Evolutionary conservation across 2,797 vertebrate species (phyloP).

Genomic region (Echeneis naucrates): DNA sequence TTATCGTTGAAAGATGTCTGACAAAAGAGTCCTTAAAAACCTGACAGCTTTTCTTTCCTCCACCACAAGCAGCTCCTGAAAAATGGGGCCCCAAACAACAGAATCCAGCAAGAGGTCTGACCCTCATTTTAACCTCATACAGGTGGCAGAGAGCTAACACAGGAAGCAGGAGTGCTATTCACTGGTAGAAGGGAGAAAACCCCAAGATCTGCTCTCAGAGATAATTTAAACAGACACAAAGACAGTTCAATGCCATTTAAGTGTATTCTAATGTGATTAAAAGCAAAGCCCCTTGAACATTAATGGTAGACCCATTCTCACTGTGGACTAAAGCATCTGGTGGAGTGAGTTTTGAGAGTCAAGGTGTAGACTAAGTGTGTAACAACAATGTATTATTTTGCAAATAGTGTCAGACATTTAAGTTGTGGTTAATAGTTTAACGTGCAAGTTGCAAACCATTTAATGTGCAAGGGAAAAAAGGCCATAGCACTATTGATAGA

Average conservation of each 20-base stretch:
- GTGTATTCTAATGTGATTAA: constrained; percentile 48
- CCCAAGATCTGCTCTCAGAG: constrained; percentile 51
- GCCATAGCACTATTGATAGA: not conserved
- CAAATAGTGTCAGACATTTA: constrained; percentile 23
- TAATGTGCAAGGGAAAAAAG: not conserved
- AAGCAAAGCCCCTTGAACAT: constrained; percentile 62
- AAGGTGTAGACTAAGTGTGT: constrained; percentile 4
- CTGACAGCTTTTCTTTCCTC: constrained; percentile 68
- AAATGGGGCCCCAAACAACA: constrained; percentile 57
- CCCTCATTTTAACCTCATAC: constrained; percentile 71
- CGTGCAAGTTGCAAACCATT: constrained; percentile 20
- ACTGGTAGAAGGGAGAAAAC: constrained; percentile 26
- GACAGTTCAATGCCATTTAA: constrained; percentile 48
- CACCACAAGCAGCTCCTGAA: constrained; percentile 35
- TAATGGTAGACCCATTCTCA: constrained; percentile 39
- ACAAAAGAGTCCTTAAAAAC: constrained; percentile 72
- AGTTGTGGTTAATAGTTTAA: constrained; percentile 27
- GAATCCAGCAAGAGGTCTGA: constrained; percentile 63
- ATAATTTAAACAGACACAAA: constrained; percentile 62
- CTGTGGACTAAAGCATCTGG: constrained; percentile 51
- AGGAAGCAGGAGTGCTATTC: constrained; percentile 59
- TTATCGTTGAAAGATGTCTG: constrained; percentile 72
- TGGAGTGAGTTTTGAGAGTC: constrained; percentile 40
- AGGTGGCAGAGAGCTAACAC: constrained; percentile 68
- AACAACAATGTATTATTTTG: constrained; percentile 1